phyloP scores from a whole-genome alignment of 2,888 invertebrate genomes.

The Tetragonisca angustula region DNA sequence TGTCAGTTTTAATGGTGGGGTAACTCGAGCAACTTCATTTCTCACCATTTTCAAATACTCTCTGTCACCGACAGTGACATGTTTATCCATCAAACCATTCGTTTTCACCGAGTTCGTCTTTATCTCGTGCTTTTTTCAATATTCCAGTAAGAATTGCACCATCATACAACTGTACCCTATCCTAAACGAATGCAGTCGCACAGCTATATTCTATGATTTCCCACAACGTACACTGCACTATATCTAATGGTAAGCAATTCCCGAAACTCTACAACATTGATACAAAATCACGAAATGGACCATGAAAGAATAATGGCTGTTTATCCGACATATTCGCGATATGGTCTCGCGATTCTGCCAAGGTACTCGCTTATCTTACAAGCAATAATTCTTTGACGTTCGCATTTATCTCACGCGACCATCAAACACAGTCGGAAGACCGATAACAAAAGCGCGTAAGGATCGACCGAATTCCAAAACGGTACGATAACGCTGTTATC shows the following conservation, averaged over 20 bases:
- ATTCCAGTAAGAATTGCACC: conserved; percentile 49
- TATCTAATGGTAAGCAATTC: conserved; percentile 61
- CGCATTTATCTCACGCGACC: conserved; percentile 41
- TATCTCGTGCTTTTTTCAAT: conserved; percentile 44
- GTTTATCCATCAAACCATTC: conserved; percentile 56
- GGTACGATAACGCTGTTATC: conserved; percentile 8
- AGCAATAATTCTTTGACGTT: conserved; percentile 13
- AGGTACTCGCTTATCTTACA: not conserved
- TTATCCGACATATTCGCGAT: not conserved
- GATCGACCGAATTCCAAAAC: conserved; percentile 49
- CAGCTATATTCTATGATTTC: conserved; percentile 37
- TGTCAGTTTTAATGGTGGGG: not conserved
- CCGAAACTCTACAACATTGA: not conserved
- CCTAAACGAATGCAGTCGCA: conserved; percentile 31
- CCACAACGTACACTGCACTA: conserved; percentile 28
- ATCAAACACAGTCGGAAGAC: not conserved
- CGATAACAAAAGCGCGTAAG: conserved; percentile 35
- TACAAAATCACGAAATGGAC: not conserved
- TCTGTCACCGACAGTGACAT: conserved; percentile 62
- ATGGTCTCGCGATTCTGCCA: not conserved
- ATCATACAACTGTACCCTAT: not conserved
- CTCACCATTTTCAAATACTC: conserved; percentile 40
- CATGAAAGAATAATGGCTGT: not conserved
- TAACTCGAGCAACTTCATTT: conserved; percentile 48
- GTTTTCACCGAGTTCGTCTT: conserved; percentile 31